Evolutionary conservation across 2,113 vertebrate species (phyloP), one percentile per base, ranked within the genome.

Genomic region (Syrrhaptes paradoxus): DNA sequence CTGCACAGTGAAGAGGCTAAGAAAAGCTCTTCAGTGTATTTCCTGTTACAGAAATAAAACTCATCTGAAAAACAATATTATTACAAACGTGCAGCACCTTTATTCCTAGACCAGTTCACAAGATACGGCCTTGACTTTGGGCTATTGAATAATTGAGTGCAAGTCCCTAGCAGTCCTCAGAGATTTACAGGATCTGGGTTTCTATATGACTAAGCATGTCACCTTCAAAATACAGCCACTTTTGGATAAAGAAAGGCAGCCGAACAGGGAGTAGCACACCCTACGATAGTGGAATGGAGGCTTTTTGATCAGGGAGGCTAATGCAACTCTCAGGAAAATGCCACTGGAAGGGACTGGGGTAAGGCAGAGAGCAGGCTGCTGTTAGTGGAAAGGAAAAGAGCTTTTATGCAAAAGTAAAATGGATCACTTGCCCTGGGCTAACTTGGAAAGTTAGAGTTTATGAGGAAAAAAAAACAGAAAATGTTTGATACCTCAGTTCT

Each of bases 251-350:
- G 18, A 11, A 4, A 1, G 14, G 10, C 28, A 52, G 22, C 24
- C 13, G 46, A 4, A 2, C 1, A 7, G 14, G 25, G 31, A 28
- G 16, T 13, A 41, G 14, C 17, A 3, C 20, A 21, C 22, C 20
- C 17, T 7, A 0, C 1, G 0, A 3, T 3, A 49, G 17, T 1
- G 45, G 14, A 45, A 28, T 1, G 7, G 9, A 49, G 11, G 5
- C 43, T 28, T 17, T 71, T 36, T 14, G 48, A 16, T n/a, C 18
- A 34, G 54, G 24, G 32, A 71, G 34, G 52, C 43, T 31, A 36
- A 46, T 36, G 8, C 8, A 46, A 2, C 49, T 36, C 17, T 65
- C 11, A 21, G 22, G 32, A 78, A 55, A 38, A 13, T 12, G 18
- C 24, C 28, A 6, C n/a, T 41, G 43, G 11, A 34, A 59, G 28